phyloP scores from a whole-genome alignment of 1,140 invertebrate species.

The Ostrea denselamellosa region DNA sequence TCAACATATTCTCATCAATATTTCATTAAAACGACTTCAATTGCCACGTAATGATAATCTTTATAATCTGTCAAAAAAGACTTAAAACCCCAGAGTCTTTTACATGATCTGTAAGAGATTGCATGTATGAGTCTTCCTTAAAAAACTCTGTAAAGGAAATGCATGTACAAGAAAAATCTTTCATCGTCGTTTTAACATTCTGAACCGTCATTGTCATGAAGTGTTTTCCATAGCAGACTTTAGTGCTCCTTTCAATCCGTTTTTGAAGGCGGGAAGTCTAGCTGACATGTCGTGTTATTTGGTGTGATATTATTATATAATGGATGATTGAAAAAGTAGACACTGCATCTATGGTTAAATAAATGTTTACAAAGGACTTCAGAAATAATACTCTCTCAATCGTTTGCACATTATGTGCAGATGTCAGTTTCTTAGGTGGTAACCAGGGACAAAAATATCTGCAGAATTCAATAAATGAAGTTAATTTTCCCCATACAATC shows the following conservation, averaged over 20 bases:
- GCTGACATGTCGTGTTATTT: background rate
- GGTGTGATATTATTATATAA: background rate
- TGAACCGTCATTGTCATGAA: background rate
- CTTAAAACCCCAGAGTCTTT: too few relatives aligned
- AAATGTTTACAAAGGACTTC: background rate
- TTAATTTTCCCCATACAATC: background rate
- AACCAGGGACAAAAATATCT: background rate
- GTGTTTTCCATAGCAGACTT: background rate
- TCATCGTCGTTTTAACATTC: background rate
- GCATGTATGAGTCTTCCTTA: background rate
- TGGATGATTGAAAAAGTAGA: background rate
- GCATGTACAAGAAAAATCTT: background rate
- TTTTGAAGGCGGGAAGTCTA: background rate
- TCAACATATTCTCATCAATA: too few relatives aligned
- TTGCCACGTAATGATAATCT: too few relatives aligned
- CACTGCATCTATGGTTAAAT: constrained; percentile 12
- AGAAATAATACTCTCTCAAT: constrained; percentile 1
- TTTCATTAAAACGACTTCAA: too few relatives aligned
- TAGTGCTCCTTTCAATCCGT: background rate
- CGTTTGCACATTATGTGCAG: background rate
- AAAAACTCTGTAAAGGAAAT: background rate
- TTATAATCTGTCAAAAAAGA: too few relatives aligned
- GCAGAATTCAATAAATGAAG: background rate
- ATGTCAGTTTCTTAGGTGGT: background rate
- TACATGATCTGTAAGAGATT: too few relatives aligned